These are phyloP conservation scores for Drosophila emarginata DNA, from an alignment of 2,888 invertebrate genomes.

Conservation along the genomic window DNA sequence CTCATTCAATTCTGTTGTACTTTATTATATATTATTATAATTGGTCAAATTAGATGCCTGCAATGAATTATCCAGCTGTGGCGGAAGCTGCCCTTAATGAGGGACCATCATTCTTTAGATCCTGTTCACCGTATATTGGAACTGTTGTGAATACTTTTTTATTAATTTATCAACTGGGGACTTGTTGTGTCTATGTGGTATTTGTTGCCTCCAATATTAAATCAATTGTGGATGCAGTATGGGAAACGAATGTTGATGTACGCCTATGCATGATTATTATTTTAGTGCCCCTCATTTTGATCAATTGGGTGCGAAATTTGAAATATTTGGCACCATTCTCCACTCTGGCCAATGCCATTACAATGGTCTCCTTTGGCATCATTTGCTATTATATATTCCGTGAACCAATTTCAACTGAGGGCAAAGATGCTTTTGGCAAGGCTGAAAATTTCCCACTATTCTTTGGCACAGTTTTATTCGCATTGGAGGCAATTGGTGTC, in stretches of 20 bases:
- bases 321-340: slow-evolving; percentile 95
- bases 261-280: slow-evolving; percentile 88
- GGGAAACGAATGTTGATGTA: slow-evolving; percentile 83
- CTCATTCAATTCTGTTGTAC: no score
- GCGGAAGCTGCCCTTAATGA: slow-evolving; percentile 90
- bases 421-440: slow-evolving; percentile 86
- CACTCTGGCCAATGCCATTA: slow-evolving; percentile 92
- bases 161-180: slow-evolving; percentile 95
- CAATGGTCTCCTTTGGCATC: slow-evolving; percentile 91
- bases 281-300: slow-evolving; percentile 88
- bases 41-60: slow-evolving; percentile 82
- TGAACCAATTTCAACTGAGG: slow-evolving; percentile 86
- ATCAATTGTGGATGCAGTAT: slow-evolving; percentile 85
- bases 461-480: slow-evolving; percentile 97
- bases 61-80: slow-evolving; percentile 91
- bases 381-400: slow-evolving; percentile 93
- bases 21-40: not conserved
- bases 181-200: slow-evolving; percentile 97
- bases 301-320: slow-evolving; percentile 90
- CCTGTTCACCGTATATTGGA: slow-evolving; percentile 86
- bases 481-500: slow-evolving; percentile 96
- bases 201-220: slow-evolving; percentile 95
- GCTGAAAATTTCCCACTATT: slow-evolving; percentile 91
- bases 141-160: slow-evolving; percentile 89
- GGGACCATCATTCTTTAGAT: slow-evolving; percentile 88